phyloP scores from a whole-genome alignment of 2,113 vertebrate genomes.

The Anolis sagrei region DNA sequence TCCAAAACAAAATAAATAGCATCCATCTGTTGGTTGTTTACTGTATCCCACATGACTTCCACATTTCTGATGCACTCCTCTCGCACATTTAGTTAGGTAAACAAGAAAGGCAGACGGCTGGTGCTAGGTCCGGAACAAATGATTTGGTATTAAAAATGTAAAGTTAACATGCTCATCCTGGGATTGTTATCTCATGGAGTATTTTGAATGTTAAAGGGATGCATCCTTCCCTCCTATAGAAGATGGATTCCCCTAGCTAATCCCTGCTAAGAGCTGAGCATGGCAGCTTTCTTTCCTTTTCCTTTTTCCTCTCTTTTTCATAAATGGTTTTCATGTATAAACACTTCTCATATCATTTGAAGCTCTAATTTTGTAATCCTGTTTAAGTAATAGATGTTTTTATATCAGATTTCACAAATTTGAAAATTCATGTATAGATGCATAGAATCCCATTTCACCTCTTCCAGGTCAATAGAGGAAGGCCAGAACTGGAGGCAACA shows the following conservation, averaged over 20 bases:
- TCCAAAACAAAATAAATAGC: conserved; percentile 77
- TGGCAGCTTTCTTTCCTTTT: background rate
- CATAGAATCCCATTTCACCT: too few species aligned
- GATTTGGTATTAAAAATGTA: conserved; percentile 55
- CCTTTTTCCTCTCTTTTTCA: background rate
- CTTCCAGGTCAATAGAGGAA: background rate
- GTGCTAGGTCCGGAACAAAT: conserved; percentile 53
- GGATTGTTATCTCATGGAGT: background rate
- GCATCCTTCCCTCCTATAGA: background rate
- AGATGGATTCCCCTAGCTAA: background rate
- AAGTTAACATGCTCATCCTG: conserved; percentile 12
- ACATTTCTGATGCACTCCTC: conserved; percentile 42
- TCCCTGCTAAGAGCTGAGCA: background rate
- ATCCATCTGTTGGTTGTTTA: conserved; percentile 81
- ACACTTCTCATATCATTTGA: background rate
- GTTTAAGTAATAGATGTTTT: background rate
- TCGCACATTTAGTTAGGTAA: conserved; percentile 76
- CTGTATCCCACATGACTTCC: conserved; percentile 70
- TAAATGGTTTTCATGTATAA: background rate
- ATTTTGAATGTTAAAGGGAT: conserved; percentile 25
- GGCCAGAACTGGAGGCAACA: background rate
- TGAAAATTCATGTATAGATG: background rate
- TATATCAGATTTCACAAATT: background rate
- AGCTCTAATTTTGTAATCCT: background rate
- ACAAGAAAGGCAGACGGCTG: conserved; percentile 67